Conservation (phyloP, 2,797 vertebrate genomes). For the Emydoidea blandingii region DNA sequence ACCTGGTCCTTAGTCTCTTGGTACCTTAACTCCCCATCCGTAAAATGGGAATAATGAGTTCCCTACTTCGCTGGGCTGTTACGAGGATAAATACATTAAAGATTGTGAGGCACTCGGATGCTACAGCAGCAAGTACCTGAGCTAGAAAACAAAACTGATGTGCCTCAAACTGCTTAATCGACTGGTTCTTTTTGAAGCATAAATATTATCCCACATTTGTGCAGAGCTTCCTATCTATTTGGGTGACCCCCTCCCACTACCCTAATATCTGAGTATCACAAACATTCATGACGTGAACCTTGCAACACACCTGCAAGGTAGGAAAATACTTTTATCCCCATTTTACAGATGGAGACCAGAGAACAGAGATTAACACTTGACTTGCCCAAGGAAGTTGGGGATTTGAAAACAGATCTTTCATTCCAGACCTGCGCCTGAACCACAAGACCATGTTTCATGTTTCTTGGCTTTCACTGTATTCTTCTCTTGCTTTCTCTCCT, state of each 20-base stretch:
- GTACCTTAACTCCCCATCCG: background rate
- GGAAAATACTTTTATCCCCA: background rate
- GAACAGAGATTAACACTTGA: background rate
- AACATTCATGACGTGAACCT: background rate
- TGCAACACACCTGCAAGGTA: background rate
- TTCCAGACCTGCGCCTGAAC: background rate
- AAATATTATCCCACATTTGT: background rate
- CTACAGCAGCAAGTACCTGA: background rate
- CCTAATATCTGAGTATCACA: background rate
- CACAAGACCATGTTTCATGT: background rate
- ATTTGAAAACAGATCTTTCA: background rate
- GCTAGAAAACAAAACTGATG: background rate
- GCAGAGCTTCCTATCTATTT: background rate
- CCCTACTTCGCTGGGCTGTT: background rate
- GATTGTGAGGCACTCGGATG: background rate
- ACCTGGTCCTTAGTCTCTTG: background rate
- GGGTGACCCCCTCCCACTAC: background rate
- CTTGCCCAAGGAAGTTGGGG: background rate
- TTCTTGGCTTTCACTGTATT: background rate
- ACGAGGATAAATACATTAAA: background rate
- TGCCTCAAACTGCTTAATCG: background rate
- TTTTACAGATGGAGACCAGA: background rate
- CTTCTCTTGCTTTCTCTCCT: background rate
- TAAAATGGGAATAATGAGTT: background rate
- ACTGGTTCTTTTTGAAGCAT: background rate